Percentiles rank a stretch among this genome's conserved stretches.
phyloP scores from a whole-genome alignment of 1,140 invertebrate species.

The Carposina sasakii region DNA sequence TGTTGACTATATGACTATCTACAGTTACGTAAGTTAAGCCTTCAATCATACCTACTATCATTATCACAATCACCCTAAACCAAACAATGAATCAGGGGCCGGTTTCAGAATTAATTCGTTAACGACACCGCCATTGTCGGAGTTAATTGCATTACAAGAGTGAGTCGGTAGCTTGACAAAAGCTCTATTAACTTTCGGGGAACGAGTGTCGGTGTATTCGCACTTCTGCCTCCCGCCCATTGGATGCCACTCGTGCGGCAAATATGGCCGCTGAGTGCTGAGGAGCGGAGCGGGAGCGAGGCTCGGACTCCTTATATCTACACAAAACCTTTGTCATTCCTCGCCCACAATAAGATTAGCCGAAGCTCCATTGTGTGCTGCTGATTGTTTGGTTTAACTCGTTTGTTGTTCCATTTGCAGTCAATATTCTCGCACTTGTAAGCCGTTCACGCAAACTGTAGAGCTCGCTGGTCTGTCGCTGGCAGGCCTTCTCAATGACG shows the following conservation, averaged over 20 bases:
- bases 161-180: slow-evolving; percentile 54
- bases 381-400: slow-evolving; percentile 53
- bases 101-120: slow-evolving; percentile 60
- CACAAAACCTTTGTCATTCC: slow-evolving; percentile 30
- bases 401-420: slow-evolving; percentile 49
- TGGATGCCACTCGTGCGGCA: slow-evolving; percentile 49
- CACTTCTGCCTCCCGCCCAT: slow-evolving; percentile 38
- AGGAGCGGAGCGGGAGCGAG: slow-evolving; percentile 42
- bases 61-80: slow-evolving; percentile 23
- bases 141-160: slow-evolving; percentile 71
- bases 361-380: slow-evolving; percentile 45
- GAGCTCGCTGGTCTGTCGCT: no score
- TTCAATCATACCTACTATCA: no score
- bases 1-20: no score
- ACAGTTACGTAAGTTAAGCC: no score
- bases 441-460: no score
- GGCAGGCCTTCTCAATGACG: no score
- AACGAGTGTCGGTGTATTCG: slow-evolving; percentile 54
- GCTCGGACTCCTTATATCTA: slow-evolving; percentile 5
- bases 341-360: slow-evolving; percentile 56
- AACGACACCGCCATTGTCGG: slow-evolving; percentile 58
- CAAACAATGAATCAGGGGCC: no score
- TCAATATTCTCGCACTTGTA: no score
- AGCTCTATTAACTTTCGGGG: slow-evolving; percentile 65
- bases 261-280: slow-evolving; percentile 57